These are phyloP conservation scores for Temnothorax unifasciatus DNA, from an alignment of 2,888 invertebrate species.

Conservation along the genomic window DNA sequence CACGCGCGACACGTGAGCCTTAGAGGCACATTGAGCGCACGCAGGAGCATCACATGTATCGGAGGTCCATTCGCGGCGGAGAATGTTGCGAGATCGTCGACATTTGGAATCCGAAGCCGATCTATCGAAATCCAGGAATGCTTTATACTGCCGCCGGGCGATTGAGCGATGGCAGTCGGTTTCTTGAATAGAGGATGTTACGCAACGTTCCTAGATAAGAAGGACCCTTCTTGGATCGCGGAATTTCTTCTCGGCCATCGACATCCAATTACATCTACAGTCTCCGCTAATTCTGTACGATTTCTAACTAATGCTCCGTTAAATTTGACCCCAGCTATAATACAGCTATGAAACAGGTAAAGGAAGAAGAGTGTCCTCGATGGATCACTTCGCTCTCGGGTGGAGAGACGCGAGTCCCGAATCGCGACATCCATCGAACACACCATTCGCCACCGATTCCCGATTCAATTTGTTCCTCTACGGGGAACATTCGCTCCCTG, in stretches of 20 bases:
- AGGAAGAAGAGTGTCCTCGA: constrained; percentile 1
- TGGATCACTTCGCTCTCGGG: neutral
- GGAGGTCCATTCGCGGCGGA: constrained; percentile 57
- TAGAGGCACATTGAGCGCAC: constrained; percentile 54
- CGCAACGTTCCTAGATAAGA: neutral
- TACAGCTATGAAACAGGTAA: neutral
- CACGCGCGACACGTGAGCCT: constrained; percentile 29
- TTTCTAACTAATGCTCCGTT: constrained; percentile 17
- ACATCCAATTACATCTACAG: neutral
- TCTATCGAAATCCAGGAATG: neutral
- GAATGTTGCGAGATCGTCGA: constrained; percentile 60
- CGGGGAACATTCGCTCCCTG: neutral
- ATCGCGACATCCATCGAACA: constrained; percentile 4
- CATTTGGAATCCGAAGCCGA: neutral
- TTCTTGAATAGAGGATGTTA: neutral
- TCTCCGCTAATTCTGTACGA: neutral
- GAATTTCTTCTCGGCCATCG: neutral
- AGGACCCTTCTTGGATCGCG: neutral
- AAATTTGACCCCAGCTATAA: constrained; percentile 8
- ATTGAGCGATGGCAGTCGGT: neutral
- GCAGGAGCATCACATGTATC: constrained; percentile 66
- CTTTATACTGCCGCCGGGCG: neutral
- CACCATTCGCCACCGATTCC: neutral
- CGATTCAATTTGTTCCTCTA: constrained; percentile 5
- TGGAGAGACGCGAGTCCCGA: constrained; percentile 3